Conservation (phyloP, 2,113 vertebrate genomes). For the Glareola pratincola region DNA sequence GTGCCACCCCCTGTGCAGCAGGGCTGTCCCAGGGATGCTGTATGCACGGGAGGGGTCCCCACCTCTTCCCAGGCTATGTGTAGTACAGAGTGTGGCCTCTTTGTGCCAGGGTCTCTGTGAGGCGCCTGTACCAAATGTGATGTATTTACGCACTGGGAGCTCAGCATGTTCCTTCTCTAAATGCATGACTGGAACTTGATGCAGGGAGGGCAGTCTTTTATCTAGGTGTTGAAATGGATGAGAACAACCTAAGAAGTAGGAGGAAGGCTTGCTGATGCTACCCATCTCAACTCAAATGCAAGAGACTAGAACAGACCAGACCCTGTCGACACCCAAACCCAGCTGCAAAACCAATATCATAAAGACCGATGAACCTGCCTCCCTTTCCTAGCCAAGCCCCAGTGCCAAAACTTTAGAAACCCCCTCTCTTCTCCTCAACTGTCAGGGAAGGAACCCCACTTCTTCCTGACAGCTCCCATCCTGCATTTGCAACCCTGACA, state of each 20-base stretch:
- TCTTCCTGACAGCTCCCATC: too few species aligned
- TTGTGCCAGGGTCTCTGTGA: not conserved
- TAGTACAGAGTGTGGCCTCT: not conserved
- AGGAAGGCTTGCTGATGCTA: not conserved
- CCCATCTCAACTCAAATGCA: too few species aligned
- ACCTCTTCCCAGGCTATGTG: not conserved
- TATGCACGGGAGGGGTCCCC: accelerated
- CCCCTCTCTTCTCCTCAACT: too few species aligned
- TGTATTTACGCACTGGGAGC: not conserved
- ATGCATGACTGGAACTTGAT: not conserved
- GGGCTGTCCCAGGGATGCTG: not conserved
- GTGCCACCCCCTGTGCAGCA: not conserved
- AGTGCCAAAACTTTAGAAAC: too few species aligned
- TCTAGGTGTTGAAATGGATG: not conserved
- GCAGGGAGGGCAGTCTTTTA: not conserved
- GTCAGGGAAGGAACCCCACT: too few species aligned
- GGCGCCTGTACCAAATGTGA: accelerated
- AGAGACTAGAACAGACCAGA: too few species aligned
- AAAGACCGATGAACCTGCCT: too few species aligned
- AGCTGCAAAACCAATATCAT: too few species aligned
- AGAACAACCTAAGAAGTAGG: too few species aligned
- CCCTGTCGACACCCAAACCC: too few species aligned
- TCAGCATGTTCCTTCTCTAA: not conserved
- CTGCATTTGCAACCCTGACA: too few species aligned
- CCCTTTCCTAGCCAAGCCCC: too few species aligned